These are phyloP conservation scores for Pomacea maculata DNA, from an alignment of 1,140 invertebrate species.

Conservation along the genomic window DNA sequence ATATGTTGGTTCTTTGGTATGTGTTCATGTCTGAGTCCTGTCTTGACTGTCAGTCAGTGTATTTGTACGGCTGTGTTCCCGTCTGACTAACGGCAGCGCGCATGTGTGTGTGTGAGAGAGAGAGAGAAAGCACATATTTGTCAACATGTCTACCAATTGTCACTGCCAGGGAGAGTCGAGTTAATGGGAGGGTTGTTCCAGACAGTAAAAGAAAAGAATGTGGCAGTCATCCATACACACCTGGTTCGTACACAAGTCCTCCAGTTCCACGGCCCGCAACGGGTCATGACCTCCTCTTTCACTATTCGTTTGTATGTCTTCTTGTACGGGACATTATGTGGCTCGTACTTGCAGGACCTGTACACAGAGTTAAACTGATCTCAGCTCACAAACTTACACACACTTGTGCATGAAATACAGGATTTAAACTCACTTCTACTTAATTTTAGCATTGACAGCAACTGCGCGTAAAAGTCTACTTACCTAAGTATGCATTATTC, in stretches of 20 bases:
- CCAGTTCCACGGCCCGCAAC: slow-evolving; percentile 46
- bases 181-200: no score
- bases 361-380: slow-evolving; percentile 8
- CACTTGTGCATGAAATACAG: background rate
- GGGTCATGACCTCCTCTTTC: slow-evolving; percentile 38
- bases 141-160: no score
- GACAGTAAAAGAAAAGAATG: no score
- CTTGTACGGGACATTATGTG: slow-evolving; percentile 35
- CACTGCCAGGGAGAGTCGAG: no score
- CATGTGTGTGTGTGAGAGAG: background rate
- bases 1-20: background rate
- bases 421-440: no score
- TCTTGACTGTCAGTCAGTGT: no score
- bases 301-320: slow-evolving; percentile 38
- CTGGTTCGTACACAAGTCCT: slow-evolving; percentile 46
- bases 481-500: no score
- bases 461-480: no score
- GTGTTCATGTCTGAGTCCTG: background rate
- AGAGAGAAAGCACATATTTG: background rate
- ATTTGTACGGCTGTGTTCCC: no score
- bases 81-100: no score
- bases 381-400: slow-evolving; percentile 2
- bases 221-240: slow-evolving; percentile 19
- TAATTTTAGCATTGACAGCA: no score
- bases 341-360: slow-evolving; percentile 45